Percentiles rank a stretch among this genome's conserved stretches.
Evolutionary conservation across 2,888 invertebrate species (phyloP).

Genomic region (Deilephila porcellus): DNA sequence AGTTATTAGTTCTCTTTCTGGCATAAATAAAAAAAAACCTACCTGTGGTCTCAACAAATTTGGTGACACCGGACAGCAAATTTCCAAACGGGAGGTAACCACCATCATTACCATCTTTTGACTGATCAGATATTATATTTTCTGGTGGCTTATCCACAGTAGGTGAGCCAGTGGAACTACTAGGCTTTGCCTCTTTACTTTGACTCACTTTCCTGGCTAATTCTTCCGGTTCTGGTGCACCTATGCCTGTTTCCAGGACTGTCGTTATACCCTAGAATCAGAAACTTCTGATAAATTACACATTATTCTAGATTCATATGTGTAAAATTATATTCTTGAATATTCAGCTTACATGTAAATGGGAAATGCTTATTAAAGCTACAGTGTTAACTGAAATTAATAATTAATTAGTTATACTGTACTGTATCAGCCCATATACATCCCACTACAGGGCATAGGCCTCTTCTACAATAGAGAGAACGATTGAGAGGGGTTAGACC

Average conservation of each 20-base stretch:
- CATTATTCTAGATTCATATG: neutral
- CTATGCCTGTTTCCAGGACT: constrained; percentile 92
- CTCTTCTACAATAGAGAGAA: no score
- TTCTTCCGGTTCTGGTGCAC: constrained; percentile 93
- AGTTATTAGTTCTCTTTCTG: no score
- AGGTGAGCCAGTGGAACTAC: constrained; percentile 31
- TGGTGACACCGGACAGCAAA: constrained; percentile 88
- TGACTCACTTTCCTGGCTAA: constrained; percentile 81
- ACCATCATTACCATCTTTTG: constrained; percentile 42
- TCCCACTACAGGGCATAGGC: no score
- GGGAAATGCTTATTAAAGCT: no score
- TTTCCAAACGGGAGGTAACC: constrained; percentile 85
- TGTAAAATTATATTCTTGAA: no score
- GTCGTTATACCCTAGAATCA: constrained; percentile 88
- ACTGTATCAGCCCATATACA: no score
- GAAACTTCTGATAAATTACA: neutral
- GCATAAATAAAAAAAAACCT: constrained; percentile 33
- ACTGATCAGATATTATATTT: constrained; percentile 36
- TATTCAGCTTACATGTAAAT: no score
- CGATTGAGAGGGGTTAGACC: no score
- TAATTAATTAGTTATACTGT: no score
- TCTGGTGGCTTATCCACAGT: constrained; percentile 28
- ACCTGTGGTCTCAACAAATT: constrained; percentile 88
- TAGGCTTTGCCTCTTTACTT: constrained; percentile 31
- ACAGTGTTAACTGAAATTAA: no score